Conservation (phyloP, 2,113 vertebrate genomes). For the Podarcis raffonei region DNA sequence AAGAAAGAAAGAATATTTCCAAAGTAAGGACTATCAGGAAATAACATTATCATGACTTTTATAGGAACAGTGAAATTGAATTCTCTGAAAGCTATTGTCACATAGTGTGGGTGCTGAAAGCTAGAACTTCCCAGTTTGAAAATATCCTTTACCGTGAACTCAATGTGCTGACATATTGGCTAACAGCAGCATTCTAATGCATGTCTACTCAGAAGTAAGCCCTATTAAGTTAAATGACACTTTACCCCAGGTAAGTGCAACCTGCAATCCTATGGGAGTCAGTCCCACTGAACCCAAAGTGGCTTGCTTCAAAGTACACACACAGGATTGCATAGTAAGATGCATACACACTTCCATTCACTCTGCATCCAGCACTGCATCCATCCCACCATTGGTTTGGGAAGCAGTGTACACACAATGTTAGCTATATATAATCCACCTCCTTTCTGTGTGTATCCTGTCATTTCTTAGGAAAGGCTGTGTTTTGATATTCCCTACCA, state of each 20-base stretch:
- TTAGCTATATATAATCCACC: no score
- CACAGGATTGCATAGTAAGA: neutral
- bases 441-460: no score
- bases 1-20: neutral
- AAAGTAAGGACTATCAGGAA: neutral
- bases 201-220: neutral
- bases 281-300: no score
- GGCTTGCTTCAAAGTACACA: no score
- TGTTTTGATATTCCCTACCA: no score
- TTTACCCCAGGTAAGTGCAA: neutral
- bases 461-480: no score
- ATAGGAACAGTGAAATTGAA: neutral
- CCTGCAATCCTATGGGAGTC: no score
- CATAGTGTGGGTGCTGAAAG: no score
- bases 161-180: neutral
- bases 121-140: neutral
- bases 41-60: neutral
- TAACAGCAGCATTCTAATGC: neutral
- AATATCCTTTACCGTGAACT: neutral
- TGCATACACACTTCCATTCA: no score
- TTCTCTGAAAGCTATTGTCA: neutral
- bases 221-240: neutral
- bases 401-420: no score
- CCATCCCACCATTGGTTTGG: no score
- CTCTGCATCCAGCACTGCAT: no score